Base-by-base conservation (phyloP, 2,797 vertebrate species). In the Simalia tracyae region DNA sequence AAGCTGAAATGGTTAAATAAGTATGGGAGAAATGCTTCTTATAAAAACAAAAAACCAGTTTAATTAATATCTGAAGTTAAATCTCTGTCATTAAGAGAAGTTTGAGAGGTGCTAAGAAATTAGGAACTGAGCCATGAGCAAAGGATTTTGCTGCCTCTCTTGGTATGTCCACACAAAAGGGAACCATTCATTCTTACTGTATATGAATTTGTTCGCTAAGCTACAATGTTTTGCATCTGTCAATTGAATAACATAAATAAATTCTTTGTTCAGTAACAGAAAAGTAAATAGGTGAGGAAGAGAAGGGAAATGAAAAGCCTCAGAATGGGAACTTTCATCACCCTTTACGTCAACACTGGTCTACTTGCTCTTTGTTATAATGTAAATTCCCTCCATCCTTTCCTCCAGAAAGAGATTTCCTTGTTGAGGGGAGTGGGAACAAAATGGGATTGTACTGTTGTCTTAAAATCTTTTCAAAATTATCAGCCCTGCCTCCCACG, bases 401-500 rank as follows among this genome's bases (percentile, higher is more conserved):
- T 86, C 91, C 91, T 95, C 94, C 6, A 76, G 95, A 95, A 95
- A 91, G 93, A 91, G 92, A 85, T 87, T 93, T 96, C 94, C 76
- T 2, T 91, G 61, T 94, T 87, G 84, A 92, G 94, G 7, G 64
- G 95, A 93, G 94, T 92, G 91, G 93, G 93, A 96, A 96, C 94
- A 95, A 95, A 94, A 84, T 91, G 93, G 89, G 93, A 93, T 92
- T 95, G 96, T 94, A 96, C 95, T 94, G 96, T 91, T 92, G 93
- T 90, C 94, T 95, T 91, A 96, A 94, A 95, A 94, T 89, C 92
- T 97, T 95, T 92, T 94, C 92, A 93, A 96, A 64, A 94, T 94
- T 95, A 91, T 92, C 91, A 94, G 93, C 57, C 92, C 95, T 95
- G 96, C 93, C 94, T 95, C 96, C 93, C 91, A 95, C 94, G 96